Percentiles rank a stretch among this genome's conserved stretches.
phyloP scores from a whole-genome alignment of 2,113 vertebrate species.

The Eulemur rufifrons region DNA sequence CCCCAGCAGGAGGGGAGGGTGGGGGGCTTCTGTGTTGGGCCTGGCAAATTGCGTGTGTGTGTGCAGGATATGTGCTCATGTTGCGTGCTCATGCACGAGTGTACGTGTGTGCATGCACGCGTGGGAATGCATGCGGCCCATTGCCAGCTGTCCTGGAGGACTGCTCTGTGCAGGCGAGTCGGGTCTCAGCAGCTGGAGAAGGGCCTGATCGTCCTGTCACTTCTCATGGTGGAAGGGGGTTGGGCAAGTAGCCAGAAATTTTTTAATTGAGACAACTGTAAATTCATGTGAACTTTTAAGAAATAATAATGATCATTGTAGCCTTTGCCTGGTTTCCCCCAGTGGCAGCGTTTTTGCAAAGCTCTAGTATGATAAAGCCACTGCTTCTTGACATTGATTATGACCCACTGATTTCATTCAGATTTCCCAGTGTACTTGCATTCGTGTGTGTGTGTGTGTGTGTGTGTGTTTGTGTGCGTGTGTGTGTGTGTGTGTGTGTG shows the following conservation, averaged over 20 bases:
- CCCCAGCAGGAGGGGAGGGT: background rate
- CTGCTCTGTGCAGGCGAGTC: background rate
- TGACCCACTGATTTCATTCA: background rate
- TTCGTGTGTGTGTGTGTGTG: background rate
- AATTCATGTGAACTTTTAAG: background rate
- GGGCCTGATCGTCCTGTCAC: background rate
- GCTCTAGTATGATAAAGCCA: no score
- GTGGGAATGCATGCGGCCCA: rapidly evolving
- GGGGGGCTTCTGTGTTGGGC: rapidly evolving
- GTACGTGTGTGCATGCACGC: background rate
- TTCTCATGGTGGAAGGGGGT: background rate
- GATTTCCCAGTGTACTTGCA: background rate
- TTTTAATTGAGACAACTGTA: background rate
- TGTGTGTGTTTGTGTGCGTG: rapidly evolving
- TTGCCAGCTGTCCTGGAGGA: background rate
- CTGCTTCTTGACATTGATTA: no score
- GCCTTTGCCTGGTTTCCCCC: background rate
- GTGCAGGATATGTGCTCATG: background rate
- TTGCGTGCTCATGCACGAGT: background rate
- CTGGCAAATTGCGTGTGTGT: background rate
- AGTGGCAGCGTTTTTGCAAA: background rate
- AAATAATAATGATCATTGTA: background rate
- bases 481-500: rapidly evolving
- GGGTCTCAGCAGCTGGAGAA: background rate
- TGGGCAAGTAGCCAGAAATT: background rate